Percentiles rank a stretch among this genome's conserved stretches.
phyloP scores from a whole-genome alignment of 2,888 invertebrate genomes.

The Calameuta idolon region DNA sequence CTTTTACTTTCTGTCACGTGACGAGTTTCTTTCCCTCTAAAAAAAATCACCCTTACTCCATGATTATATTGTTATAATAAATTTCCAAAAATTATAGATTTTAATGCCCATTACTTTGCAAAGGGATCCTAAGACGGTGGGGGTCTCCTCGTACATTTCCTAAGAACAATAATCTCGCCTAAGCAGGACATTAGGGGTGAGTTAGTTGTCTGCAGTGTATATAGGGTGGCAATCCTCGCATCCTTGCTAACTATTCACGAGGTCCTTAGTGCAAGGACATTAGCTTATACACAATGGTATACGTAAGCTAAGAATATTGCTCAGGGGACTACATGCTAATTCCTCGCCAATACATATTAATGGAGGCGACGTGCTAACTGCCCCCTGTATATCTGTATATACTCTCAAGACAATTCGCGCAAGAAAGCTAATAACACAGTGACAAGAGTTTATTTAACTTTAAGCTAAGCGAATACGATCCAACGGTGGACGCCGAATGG shows the following conservation, averaged over 20 bases:
- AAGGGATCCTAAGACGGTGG: too few relatives aligned
- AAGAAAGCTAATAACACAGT: too few relatives aligned
- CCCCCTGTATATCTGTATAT: slow-evolving; percentile 16
- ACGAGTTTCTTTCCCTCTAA: too few relatives aligned
- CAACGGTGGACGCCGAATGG: too few relatives aligned
- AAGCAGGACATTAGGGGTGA: slow-evolving; percentile 53
- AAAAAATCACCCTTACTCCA: too few relatives aligned
- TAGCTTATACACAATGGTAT: slow-evolving; percentile 12
- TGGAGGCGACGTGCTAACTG: slow-evolving; percentile 34
- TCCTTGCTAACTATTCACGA: slow-evolving; percentile 40
- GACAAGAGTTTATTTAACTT: too few relatives aligned
- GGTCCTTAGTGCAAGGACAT: slow-evolving; percentile 34
- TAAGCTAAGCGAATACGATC: too few relatives aligned
- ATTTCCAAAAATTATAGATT: too few relatives aligned
- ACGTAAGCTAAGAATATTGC: slow-evolving; percentile 44
- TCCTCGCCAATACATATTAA: slow-evolving; percentile 39
- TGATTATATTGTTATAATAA: too few relatives aligned
- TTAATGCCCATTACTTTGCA: too few relatives aligned
- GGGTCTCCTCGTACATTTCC: slow-evolving; percentile 12
- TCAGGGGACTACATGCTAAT: slow-evolving; percentile 42
- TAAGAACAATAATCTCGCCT: slow-evolving; percentile 49
- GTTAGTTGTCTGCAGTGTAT: slow-evolving; percentile 49
- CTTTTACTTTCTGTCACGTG: too few relatives aligned
- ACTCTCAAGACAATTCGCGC: neutral
- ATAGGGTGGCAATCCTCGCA: slow-evolving; percentile 34